Base-by-base conservation (phyloP, 2,113 vertebrate species). In the Melanerpes aurifrons region DNA sequence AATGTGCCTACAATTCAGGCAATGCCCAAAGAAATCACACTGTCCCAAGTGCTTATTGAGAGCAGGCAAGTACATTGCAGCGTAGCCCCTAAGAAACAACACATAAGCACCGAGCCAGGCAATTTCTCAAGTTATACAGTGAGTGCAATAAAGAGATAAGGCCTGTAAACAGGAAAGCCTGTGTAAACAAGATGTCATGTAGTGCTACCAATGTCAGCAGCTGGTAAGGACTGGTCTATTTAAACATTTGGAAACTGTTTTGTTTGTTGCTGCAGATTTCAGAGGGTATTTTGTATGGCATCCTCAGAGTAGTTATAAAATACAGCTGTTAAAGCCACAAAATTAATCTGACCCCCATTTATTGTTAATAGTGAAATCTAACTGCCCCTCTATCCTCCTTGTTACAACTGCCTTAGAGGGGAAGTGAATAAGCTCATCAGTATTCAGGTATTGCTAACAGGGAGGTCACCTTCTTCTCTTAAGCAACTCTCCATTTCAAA, bases 391-490 rank as follows among this genome's bases (percentile, higher is more conserved):
- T 69, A n/a, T 71, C 72, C 31, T 15, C n/a, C 20, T 70, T 68
- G 26, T 20, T 66, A 67, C 19, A 68, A 2, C 40, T 61, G 57
- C 64, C 78, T 80, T 56, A 58, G 54, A 95, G 57, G 67, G 87
- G 89, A 90, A 89, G 48, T 93, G 92, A 93, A 77, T 89, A 89
- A 85, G 10, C 78, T 92, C 81, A 92, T 93, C 86, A 85, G 83
- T 76, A 95, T 94, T 88, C 82, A 73, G 37, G 74, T 73, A 89
- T 20, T 89, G 87, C 84, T 43, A 77, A 61, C 43, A 90, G 71
- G 74, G 78, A 95, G 67, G 93, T 96, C 86, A 93, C 92, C 92
- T 91, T 83, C 67, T 63, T 94, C 90, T 83, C 45, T 91, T 79
- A 92, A 92, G 79, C 93, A 92, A 59, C 74, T 92, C 92, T 89